These are phyloP conservation scores for Chymomyza costata DNA, from an alignment of 1,140 invertebrate genomes.

Conservation along the genomic window DNA sequence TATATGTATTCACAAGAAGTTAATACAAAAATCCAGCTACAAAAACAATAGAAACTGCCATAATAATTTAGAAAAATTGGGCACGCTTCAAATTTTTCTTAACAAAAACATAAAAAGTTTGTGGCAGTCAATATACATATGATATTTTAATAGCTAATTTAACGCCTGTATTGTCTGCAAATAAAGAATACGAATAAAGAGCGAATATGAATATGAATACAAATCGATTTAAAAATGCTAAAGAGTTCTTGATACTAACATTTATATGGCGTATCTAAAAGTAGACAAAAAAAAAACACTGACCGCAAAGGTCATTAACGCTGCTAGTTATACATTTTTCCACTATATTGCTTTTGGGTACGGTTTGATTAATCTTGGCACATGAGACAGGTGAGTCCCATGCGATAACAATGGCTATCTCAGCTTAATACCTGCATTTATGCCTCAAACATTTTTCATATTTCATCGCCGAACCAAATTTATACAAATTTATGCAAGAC, in stretches of 20 bases:
- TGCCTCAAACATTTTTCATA: constrained; percentile 9
- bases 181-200: constrained; percentile 28
- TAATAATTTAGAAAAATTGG: constrained; percentile 11
- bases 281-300: constrained; percentile 31
- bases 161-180: constrained; percentile 45
- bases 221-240: constrained; percentile 26
- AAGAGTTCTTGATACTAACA: constrained; percentile 54
- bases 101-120: constrained; percentile 25
- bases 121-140: constrained; percentile 32
- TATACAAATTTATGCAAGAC: constrained; percentile 33
- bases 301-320: constrained; percentile 29
- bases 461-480: constrained; percentile 19
- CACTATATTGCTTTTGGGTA: not conserved
- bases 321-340: constrained; percentile 32
- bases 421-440: no score
- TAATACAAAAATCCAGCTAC: constrained; percentile 15
- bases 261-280: constrained; percentile 27
- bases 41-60: constrained; percentile 11
- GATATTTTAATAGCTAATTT: constrained; percentile 68
- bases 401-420: no score
- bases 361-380: no score
- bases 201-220: constrained; percentile 7
- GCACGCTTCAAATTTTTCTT: constrained; percentile 37
- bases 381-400: no score
- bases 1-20: constrained; percentile 10